phyloP scores from a whole-genome alignment of 2,888 invertebrate species.

The Camponotus fellah region DNA sequence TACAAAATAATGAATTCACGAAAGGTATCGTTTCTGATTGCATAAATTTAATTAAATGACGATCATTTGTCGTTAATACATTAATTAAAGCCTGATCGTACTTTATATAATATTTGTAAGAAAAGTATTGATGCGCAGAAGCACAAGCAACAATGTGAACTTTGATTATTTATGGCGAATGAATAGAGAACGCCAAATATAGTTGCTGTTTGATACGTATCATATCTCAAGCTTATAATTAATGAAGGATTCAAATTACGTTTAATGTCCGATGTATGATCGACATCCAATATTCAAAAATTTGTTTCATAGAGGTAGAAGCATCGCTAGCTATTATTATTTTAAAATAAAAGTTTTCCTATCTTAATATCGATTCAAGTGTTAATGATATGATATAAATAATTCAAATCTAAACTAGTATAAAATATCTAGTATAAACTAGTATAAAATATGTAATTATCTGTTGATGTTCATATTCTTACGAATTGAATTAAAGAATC shows the following conservation, averaged over 20 bases:
- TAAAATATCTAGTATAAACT: not conserved
- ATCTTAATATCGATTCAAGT: not conserved
- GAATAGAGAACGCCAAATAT: not conserved
- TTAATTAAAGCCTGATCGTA: not conserved
- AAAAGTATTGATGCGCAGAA: too few relatives aligned
- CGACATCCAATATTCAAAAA: not conserved
- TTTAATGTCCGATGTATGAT: not conserved
- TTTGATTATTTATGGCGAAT: not conserved
- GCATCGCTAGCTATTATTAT: not conserved
- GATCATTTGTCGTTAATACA: not conserved
- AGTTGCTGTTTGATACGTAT: slow-evolving; percentile 1
- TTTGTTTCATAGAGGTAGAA: not conserved
- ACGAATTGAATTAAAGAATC: slow-evolving; percentile 10
- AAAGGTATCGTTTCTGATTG: not conserved
- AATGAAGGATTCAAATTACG: slow-evolving; percentile 5
- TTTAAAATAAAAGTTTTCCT: not conserved
- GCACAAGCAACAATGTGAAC: too few relatives aligned
- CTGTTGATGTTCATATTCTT: not conserved
- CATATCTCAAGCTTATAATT: slow-evolving; percentile 1
- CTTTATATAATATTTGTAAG: not conserved
- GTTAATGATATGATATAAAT: not conserved
- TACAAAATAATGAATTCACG: not conserved
- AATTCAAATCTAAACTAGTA: not conserved
- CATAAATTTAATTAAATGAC: not conserved
- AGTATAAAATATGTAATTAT: not conserved